phyloP scores from a whole-genome alignment of 2,888 invertebrate genomes.

The Phengaris alcon region DNA sequence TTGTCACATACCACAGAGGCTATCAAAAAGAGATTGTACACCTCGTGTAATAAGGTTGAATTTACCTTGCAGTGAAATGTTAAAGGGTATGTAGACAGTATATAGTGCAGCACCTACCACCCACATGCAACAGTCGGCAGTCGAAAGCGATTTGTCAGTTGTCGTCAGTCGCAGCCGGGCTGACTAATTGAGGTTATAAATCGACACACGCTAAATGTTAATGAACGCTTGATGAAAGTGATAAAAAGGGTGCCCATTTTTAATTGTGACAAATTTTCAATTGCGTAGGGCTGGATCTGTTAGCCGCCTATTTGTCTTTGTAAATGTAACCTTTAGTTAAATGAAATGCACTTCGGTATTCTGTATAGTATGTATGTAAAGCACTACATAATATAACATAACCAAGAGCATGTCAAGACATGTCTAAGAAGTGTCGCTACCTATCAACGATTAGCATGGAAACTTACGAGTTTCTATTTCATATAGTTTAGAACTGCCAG shows the following conservation, averaged over 20 bases:
- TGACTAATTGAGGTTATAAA: slow-evolving; percentile 75
- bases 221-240: slow-evolving; percentile 53
- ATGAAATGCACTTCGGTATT: too few relatives aligned
- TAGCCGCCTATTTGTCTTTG: slow-evolving; percentile 1
- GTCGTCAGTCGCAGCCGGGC: slow-evolving; percentile 60
- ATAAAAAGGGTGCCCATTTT: slow-evolving; percentile 39
- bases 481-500: too few relatives aligned
- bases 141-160: slow-evolving; percentile 66
- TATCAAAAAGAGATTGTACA: neutral
- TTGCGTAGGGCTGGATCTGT: slow-evolving; percentile 9
- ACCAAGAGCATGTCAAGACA: too few relatives aligned
- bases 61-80: neutral
- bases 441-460: too few relatives aligned
- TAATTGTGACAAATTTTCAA: slow-evolving; percentile 35
- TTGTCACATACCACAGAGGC: neutral
- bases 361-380: too few relatives aligned
- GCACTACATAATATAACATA: too few relatives aligned
- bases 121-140: slow-evolving; percentile 63
- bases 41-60: neutral
- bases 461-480: too few relatives aligned
- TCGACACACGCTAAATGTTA: slow-evolving; percentile 59
- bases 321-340: neutral
- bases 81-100: slow-evolving; percentile 12
- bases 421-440: too few relatives aligned
- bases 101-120: slow-evolving; percentile 48